Base-by-base conservation (phyloP, 2,797 vertebrate genomes). In the Centroberyx gerrardi region DNA sequence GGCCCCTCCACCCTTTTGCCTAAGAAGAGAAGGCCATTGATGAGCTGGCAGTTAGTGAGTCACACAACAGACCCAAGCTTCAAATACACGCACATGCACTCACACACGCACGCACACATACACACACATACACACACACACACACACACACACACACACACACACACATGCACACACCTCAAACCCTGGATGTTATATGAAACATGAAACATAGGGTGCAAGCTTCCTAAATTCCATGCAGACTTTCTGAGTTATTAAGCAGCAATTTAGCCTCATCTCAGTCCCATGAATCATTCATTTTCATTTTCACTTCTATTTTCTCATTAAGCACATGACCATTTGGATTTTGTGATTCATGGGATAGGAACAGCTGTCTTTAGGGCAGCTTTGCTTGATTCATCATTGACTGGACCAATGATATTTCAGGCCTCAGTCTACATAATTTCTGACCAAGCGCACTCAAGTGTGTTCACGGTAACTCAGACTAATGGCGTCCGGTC, bases 1-100 rank as follows among this genome's bases (percentile, higher is more conserved):
- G 28, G 58, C 67, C 55, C 55, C 36, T 9, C 40, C 40, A 28
- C 17, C 28, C 28, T 10, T n/a, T 58, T 13, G 27, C 36, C 56
- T 18, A 46, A 62, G 38, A 67, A 54, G 58, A 62, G 44, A 74
- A 60, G 42, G 55, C 42, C 42, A 61, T 42, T 53, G 5, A 55
- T 74, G 79, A 86, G 69, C 51, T 81, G 71, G 58, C 51, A 66
- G 52, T 82, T 8, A 71, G 36, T 76, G 82, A 87, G 67, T 77
- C 70, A 83, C 0, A 1, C 55, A 48, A 28, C 76, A 72, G 28
- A 62, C 29, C 9, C 59, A 5, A 62, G 61, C 36, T 69, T 79
- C 10, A 76, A 66, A 59, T 38, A 49, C 46, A 38, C 27, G 54
- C 22, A 53, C 59, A 54, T 12, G 46, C 33, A 40, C 68, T 76